These are phyloP conservation scores for Acrossocheilus wenchowensis DNA, from an alignment of 2,797 vertebrate genomes.

Conservation along the genomic window DNA sequence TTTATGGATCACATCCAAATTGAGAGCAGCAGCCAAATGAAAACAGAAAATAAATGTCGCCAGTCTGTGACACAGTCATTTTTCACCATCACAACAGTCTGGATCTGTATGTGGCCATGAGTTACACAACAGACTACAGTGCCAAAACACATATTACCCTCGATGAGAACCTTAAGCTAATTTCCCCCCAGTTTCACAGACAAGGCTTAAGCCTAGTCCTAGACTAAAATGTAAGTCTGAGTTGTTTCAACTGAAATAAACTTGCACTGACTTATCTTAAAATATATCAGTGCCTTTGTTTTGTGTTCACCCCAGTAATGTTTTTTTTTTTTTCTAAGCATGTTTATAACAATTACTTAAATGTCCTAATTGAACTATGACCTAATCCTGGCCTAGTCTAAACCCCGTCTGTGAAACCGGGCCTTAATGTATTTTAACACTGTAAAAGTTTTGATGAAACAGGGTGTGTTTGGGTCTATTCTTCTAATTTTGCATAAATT, in stretches of 20 bases:
- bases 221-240: too few species aligned
- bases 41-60: conserved; percentile 27
- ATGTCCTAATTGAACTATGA: too few species aligned
- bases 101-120: neutral
- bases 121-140: conserved; percentile 3
- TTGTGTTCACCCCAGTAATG: too few species aligned
- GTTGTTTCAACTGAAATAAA: too few species aligned
- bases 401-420: too few species aligned
- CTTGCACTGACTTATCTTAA: too few species aligned
- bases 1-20: neutral
- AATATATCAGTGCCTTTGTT: too few species aligned
- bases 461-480: neutral
- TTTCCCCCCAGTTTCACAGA: neutral
- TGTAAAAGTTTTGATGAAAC: neutral
- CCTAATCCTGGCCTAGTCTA: too few species aligned
- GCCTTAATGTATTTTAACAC: neutral
- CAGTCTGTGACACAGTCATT: conserved; percentile 16
- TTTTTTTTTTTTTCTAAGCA: too few species aligned
- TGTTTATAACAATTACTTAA: too few species aligned
- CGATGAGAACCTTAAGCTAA: neutral
- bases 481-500: neutral
- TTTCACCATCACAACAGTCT: conserved; percentile 25
- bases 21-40: neutral
- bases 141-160: conserved; percentile 8
- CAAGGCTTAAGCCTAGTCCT: too few species aligned